Percentiles rank a stretch among this genome's conserved stretches.
These are phyloP conservation scores for Exephanes ischioxanthus DNA, from an alignment of 2,888 invertebrate genomes.

Conservation along the genomic window DNA sequence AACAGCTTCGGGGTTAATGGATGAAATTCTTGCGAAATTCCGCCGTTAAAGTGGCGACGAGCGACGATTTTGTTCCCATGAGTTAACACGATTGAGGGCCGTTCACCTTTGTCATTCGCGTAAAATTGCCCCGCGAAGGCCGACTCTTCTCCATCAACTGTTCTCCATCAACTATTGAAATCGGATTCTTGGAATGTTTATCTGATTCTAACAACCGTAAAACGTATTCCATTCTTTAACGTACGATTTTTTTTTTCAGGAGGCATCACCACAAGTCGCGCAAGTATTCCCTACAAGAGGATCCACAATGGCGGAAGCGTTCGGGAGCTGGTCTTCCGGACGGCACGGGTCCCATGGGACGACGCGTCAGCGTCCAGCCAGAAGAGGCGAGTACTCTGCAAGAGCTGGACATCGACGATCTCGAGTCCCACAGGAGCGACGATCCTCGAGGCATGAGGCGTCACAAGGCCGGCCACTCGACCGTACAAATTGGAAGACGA, in stretches of 20 bases:
- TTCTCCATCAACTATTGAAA: not conserved
- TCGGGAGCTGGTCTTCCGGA: constrained; percentile 85
- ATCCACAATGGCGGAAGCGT: constrained; percentile 86
- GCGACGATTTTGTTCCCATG: not conserved
- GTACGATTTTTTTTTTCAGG: constrained; percentile 80
- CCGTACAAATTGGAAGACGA: constrained; percentile 88
- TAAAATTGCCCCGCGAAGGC: not conserved
- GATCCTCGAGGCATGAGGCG: constrained; percentile 90
- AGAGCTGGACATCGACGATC: constrained; percentile 92
- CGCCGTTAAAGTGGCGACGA: not conserved
- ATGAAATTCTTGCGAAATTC: constrained; percentile 20
- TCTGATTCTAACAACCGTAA: not conserved
- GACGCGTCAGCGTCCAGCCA: constrained; percentile 89
- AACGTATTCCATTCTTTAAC: not conserved
- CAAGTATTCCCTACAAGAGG: constrained; percentile 93
- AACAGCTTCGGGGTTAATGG: constrained; percentile 11
- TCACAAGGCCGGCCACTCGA: constrained; percentile 86
- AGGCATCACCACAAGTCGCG: constrained; percentile 89
- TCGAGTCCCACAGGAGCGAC: constrained; percentile 92
- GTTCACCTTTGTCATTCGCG: constrained; percentile 15
- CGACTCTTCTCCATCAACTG: not conserved
- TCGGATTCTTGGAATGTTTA: not conserved
- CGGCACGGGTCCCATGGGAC: constrained; percentile 78
- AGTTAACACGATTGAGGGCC: not conserved
- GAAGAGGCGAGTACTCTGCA: constrained; percentile 91